Evolutionary conservation across 2,113 vertebrate species (phyloP).

Genomic region (Puntigrus tetrazona): DNA sequence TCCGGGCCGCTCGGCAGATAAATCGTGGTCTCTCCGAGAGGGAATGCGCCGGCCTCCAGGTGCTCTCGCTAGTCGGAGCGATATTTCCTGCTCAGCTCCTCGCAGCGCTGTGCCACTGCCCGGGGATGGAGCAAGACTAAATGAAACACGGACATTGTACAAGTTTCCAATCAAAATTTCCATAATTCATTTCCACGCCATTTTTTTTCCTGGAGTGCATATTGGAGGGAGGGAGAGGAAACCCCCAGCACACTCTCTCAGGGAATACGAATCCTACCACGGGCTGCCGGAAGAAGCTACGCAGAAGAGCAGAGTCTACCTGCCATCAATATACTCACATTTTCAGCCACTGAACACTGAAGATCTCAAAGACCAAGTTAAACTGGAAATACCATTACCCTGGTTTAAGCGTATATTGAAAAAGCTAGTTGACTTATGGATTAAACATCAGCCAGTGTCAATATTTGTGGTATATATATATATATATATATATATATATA

Average conservation of each 20-base stretch:
- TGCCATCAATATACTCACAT: not conserved
- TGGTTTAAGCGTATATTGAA: not conserved
- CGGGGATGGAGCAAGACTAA: conserved; percentile 73
- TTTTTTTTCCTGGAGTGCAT: conserved; percentile 74
- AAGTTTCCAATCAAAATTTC: conserved; percentile 83
- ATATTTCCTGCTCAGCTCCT: conserved; percentile 76
- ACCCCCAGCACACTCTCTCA: conserved; percentile 70
- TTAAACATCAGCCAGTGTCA: not conserved
- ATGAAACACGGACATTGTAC: conserved; percentile 77
- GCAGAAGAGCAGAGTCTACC: not conserved
- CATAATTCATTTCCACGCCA: conserved; percentile 82
- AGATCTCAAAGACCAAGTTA: not conserved
- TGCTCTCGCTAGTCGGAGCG: conserved; percentile 71
- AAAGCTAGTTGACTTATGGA: not conserved
- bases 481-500: too few species aligned
- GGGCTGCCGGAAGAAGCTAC: conserved; percentile 63
- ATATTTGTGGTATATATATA: too few species aligned
- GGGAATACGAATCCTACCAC: conserved; percentile 67
- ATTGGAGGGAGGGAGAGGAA: conserved; percentile 73
- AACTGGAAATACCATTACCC: not conserved
- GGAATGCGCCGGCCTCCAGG: conserved; percentile 69
- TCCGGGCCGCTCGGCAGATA: conserved; percentile 77
- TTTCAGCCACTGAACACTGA: not conserved
- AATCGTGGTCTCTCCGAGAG: conserved; percentile 72
- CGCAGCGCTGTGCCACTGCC: conserved; percentile 70